A percentile compares a stretch with the other conserved stretches of the same genome.
phyloP scores from a whole-genome alignment of 1,140 invertebrate species.

The Drosophila triauraria region DNA sequence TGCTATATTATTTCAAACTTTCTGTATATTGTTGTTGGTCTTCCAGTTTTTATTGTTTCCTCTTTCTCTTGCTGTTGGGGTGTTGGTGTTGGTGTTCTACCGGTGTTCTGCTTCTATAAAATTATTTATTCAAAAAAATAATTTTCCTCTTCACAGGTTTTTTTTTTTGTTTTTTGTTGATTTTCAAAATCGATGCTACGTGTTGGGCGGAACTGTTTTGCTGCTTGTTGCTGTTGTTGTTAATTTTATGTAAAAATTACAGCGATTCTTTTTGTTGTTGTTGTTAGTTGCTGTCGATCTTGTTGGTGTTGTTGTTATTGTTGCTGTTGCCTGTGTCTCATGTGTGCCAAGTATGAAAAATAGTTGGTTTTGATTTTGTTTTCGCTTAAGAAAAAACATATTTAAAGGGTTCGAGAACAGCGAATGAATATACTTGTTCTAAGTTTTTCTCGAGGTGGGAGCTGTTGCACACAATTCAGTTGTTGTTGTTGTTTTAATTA shows the following conservation, averaged over 20 bases:
- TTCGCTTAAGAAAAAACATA: conserved; percentile 13
- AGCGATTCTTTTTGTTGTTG: conserved; percentile 25
- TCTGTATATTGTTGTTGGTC: conserved; percentile 15
- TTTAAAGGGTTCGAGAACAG: conserved; percentile 33
- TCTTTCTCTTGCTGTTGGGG: neutral
- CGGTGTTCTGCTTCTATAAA: conserved; percentile 36
- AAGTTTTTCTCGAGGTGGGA: conserved; percentile 66
- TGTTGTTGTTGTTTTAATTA: conserved; percentile 53
- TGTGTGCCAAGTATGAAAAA: conserved; percentile 42
- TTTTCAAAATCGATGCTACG: conserved; percentile 83
- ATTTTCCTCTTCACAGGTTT: conserved; percentile 22
- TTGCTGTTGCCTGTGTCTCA: conserved; percentile 9
- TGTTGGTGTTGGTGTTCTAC: conserved; percentile 15
- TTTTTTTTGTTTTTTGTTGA: conserved; percentile 46
- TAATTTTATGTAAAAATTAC: conserved; percentile 37
- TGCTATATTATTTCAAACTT: conserved; percentile 16
- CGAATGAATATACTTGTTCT: conserved; percentile 29
- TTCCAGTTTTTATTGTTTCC: neutral
- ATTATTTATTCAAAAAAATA: conserved; percentile 55
- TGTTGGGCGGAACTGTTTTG: conserved; percentile 81
- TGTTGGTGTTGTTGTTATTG: conserved; percentile 16
- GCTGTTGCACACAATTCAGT: conserved; percentile 81
- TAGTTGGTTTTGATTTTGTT: conserved; percentile 9
- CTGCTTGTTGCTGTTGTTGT: conserved; percentile 53
- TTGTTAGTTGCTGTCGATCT: conserved; percentile 13